phyloP scores from a whole-genome alignment of 37 sponge, comb jelly and placozoan genomes.

The Halisarca cf. caerulea region DNA sequence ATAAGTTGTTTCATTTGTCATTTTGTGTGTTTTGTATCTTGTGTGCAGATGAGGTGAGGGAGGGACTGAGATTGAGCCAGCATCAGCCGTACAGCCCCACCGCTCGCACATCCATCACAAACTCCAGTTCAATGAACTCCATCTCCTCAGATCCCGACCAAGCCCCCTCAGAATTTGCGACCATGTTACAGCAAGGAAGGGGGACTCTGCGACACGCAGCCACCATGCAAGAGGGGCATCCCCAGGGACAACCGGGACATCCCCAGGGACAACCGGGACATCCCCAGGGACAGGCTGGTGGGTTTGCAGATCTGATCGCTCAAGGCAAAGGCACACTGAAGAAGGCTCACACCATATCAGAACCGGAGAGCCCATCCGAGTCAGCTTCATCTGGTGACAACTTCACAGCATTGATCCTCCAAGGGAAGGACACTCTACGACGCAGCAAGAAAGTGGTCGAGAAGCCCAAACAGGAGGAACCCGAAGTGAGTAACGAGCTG shows the following conservation, averaged over 20 bases:
- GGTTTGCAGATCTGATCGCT: neutral
- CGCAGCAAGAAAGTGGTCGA: neutral
- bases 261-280: neutral
- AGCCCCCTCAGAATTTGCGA: neutral
- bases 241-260: neutral
- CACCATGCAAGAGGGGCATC: neutral
- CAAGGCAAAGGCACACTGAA: neutral
- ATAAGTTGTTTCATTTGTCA: no score
- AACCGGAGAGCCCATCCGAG: neutral
- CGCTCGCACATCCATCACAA: neutral
- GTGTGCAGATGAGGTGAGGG: conserved; percentile 17
- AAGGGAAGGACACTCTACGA: neutral
- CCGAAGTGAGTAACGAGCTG: conserved; percentile 51
- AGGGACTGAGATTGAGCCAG: neutral
- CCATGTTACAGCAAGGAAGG: conserved; percentile 9
- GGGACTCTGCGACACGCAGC: neutral
- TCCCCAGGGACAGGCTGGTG: neutral
- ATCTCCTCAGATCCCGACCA: conserved; percentile 4
- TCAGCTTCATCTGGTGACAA: conserved; percentile 13
- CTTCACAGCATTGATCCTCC: conserved; percentile 16
- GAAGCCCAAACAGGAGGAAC: conserved; percentile 21
- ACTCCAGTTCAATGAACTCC: neutral
- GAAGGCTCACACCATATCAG: neutral
- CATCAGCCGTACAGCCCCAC: neutral
- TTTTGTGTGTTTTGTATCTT: no score